Conservation (phyloP, 1,140 invertebrate species). For the Calephelis virginiensis region DNA sequence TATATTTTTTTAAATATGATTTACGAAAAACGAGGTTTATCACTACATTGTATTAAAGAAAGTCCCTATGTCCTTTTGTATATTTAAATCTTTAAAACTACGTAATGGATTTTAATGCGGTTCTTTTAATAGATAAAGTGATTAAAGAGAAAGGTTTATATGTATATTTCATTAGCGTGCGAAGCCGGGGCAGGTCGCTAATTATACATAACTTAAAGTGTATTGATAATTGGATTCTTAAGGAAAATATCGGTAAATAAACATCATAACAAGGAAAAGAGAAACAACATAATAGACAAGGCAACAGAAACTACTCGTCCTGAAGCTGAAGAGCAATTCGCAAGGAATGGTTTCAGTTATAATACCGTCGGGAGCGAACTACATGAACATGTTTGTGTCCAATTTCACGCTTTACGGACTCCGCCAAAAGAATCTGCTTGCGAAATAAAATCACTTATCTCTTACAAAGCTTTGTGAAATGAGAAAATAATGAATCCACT, state of each 20-base stretch:
- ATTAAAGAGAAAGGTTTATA: no score
- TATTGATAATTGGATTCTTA: no score
- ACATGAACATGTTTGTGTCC: slow-evolving; percentile 55
- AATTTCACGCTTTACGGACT: slow-evolving; percentile 58
- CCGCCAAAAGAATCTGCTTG: slow-evolving; percentile 50
- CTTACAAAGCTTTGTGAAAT: slow-evolving; percentile 36
- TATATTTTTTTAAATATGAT: no score
- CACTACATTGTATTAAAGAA: no score
- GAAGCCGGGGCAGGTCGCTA: no score
- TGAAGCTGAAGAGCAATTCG: slow-evolving; percentile 10
- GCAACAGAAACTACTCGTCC: slow-evolving; percentile 14
- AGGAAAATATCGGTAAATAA: background rate
- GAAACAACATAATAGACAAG: slow-evolving; percentile 9
- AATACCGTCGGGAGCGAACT: slow-evolving; percentile 46
- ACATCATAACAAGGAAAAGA: slow-evolving; percentile 6
- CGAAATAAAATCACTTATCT: slow-evolving; percentile 52
- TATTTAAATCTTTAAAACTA: no score
- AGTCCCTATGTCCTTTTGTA: no score
- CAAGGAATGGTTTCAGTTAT: slow-evolving; percentile 45
- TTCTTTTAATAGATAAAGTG: no score
- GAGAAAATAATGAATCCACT: slow-evolving; percentile 32
- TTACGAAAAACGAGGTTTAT: no score
- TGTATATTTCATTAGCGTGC: no score
- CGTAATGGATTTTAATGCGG: no score
- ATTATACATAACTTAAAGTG: no score